phyloP scores from a whole-genome alignment of 2,888 invertebrate species.

The Philereme transversata region DNA sequence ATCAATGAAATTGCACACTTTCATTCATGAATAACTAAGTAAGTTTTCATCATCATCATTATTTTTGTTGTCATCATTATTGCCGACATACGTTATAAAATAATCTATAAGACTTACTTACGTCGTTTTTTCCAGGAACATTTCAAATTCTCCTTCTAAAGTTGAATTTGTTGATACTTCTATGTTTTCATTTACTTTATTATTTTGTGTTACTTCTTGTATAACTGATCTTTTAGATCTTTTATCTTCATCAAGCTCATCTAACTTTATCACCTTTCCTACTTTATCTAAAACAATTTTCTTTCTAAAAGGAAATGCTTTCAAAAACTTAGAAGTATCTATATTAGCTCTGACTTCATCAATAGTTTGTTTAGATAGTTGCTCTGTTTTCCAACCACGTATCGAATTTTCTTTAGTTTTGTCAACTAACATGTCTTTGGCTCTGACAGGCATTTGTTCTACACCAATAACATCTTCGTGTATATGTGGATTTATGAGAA shows the following conservation, averaged over 20 bases:
- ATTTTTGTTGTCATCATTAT: no score
- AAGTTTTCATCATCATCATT: no score
- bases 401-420: constrained; percentile 30
- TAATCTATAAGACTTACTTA: constrained; percentile 49
- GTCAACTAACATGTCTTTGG: constrained; percentile 23
- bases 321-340: constrained; percentile 53
- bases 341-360: constrained; percentile 67
- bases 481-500: constrained; percentile 44
- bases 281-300: constrained; percentile 66
- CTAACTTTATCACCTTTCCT: constrained; percentile 61
- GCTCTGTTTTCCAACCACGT: constrained; percentile 64
- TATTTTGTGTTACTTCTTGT: constrained; percentile 1
- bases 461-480: constrained; percentile 33
- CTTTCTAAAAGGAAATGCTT: constrained; percentile 58
- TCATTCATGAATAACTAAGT: no score
- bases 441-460: constrained; percentile 25
- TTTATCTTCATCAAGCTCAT: constrained; percentile 58
- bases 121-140: constrained; percentile 62
- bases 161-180: not conserved
- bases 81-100: no score
- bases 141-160: constrained; percentile 45
- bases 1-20: no score
- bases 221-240: constrained; percentile 53
- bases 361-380: constrained; percentile 54
- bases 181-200: not conserved